Percentiles rank a stretch among this genome's conserved stretches.
These are phyloP conservation scores for Vidua macroura DNA, from an alignment of 2,113 vertebrate genomes.

Conservation along the genomic window DNA sequence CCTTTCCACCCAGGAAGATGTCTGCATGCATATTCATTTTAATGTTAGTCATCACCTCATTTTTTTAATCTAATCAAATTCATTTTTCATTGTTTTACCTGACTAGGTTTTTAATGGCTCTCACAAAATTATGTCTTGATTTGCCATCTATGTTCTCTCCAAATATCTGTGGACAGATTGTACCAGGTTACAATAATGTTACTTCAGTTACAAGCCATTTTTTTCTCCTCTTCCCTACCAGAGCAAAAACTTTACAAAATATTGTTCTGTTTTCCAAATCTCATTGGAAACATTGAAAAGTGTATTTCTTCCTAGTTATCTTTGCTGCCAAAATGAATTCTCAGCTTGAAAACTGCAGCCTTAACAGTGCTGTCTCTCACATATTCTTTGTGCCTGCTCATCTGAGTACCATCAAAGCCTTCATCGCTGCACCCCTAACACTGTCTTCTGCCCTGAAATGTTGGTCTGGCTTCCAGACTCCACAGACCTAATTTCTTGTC, in stretches of 20 bases:
- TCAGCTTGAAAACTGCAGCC: neutral
- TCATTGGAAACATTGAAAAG: neutral
- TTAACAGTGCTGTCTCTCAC: neutral
- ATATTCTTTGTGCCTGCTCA: neutral
- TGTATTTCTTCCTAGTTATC: neutral
- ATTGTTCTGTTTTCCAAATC: neutral
- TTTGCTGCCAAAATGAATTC: neutral
- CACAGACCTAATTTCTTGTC: neutral
- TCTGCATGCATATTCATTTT: neutral
- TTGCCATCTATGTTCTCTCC: neutral
- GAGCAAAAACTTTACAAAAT: neutral
- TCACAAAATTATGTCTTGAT: neutral
- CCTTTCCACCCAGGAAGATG: neutral
- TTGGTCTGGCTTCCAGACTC: neutral
- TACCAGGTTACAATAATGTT: neutral
- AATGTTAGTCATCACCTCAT: neutral
- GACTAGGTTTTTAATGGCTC: neutral
- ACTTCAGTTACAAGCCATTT: neutral
- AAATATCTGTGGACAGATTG: neutral
- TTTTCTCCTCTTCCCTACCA: neutral
- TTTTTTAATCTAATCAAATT: neutral
- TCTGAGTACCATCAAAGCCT: neutral
- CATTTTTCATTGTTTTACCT: neutral
- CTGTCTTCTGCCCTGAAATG: neutral
- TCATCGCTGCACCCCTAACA: neutral